Conservation (phyloP, 2,113 vertebrate species). For the Passerina amoena region DNA sequence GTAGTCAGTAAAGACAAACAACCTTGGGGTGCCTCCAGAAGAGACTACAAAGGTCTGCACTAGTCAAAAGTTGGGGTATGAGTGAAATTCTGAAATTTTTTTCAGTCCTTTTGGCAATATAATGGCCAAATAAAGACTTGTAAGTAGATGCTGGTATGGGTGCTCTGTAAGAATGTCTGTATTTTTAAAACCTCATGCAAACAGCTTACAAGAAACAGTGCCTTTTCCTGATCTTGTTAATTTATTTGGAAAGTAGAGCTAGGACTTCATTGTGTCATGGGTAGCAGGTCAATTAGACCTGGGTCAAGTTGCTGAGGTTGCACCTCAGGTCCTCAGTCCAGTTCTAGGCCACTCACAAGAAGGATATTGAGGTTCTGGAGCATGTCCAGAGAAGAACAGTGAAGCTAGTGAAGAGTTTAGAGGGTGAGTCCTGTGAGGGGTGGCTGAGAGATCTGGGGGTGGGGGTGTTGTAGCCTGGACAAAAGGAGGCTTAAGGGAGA, state of each 20-base stretch:
- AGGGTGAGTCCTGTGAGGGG: neutral
- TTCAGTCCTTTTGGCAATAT: neutral
- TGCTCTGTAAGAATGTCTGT: neutral
- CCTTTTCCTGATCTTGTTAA: neutral
- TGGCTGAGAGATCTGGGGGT: neutral
- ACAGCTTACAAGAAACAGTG: neutral
- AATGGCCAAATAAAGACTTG: neutral
- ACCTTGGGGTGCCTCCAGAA: neutral
- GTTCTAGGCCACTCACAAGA: neutral
- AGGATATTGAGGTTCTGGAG: neutral
- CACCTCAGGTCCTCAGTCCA: neutral
- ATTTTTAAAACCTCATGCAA: neutral
- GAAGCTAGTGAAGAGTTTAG: neutral
- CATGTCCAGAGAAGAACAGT: neutral
- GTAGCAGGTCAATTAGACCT: neutral
- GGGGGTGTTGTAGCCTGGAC: neutral
- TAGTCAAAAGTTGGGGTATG: neutral
- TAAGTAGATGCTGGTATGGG: neutral
- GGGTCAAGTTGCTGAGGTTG: neutral
- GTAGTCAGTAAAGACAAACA: neutral
- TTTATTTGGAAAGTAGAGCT: neutral
- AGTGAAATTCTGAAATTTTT: neutral
- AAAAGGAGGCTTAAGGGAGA: neutral
- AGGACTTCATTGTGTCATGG: neutral
- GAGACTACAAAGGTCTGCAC: neutral